phyloP scores from a whole-genome alignment of 2,797 vertebrate genomes.

The Tenualosa thibaudeaui region DNA sequence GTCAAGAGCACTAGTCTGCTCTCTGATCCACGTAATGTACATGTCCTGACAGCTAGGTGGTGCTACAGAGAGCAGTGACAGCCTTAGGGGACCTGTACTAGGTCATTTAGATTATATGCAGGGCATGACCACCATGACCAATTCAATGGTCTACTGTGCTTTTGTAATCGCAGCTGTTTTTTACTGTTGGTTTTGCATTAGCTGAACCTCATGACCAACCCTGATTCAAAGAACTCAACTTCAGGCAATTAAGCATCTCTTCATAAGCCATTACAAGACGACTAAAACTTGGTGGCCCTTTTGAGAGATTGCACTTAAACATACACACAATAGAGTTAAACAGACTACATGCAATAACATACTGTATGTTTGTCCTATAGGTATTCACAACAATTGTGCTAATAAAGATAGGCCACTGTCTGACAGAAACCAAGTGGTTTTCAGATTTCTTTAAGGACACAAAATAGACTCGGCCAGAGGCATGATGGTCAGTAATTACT shows the following conservation, averaged over 20 bases:
- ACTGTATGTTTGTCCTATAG: background rate
- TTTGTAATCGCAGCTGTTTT: background rate
- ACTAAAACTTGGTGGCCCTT: background rate
- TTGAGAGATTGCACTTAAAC: background rate
- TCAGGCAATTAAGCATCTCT: background rate
- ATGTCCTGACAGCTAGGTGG: background rate
- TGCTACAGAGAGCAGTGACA: conserved; percentile 3
- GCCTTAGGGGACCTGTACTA: background rate
- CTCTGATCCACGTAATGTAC: background rate
- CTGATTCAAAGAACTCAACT: background rate
- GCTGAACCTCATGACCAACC: background rate
- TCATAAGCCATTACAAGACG: background rate
- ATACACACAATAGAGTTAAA: background rate
- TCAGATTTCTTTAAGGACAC: conserved; percentile 5
- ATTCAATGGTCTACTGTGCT: background rate
- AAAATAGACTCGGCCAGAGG: background rate
- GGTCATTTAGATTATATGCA: background rate
- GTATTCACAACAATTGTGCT: background rate
- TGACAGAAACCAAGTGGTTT: background rate
- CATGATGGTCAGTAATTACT: background rate
- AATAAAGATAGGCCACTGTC: background rate
- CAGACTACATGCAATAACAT: conserved; percentile 9
- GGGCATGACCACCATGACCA: background rate
- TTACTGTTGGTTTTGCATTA: background rate
- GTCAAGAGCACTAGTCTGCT: background rate